Base-by-base conservation (phyloP, 2,113 vertebrate species). In the Haplochromis burtoni region DNA sequence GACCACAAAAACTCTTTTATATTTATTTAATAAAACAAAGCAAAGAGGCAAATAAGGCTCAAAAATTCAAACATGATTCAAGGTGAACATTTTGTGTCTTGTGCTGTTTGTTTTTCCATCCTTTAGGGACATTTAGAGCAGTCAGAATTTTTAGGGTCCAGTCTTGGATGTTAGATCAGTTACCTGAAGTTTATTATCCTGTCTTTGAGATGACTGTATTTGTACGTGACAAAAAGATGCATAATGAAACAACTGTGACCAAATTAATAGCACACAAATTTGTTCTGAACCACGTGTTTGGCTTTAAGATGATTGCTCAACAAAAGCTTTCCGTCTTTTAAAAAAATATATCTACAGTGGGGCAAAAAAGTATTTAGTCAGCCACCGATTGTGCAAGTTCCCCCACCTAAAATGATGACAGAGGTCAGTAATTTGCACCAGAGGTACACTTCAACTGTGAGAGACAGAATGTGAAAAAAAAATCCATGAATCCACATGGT, bases 31-130 rank as follows among this genome's bases (percentile, higher is more conserved):
- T 35, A 51, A 40, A 38, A 29, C 47, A 83, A 53, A 71, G 17
- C 2, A 63, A 16, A 38, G 19, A 51, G 26, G 13, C 33, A 24
- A 51, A 51, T 11, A 1, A 29, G 38, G 54, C 33, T 17, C 7
- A 80, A 47, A 63, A 1, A 13, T 1, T 1, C 8, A 82, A 66
- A n/a, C 3, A 21, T 31, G 24, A 73, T 29, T 47, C 21, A 0
- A 29, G 14, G 4, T 19, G 71, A 29, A 49, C 16, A 31, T 49
- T 45, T 29, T 0, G 16, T 12, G 16, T 49, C 17, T 31, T 12
- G 0, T 47, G 42, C 5, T 19, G 14, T 49, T 78, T 78, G 8
- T 16, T 42, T 0, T 42, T 47, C 14, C 0, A 42, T 6, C 14
- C 14, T 17, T 76, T 11, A 2, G 24, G 6, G 5, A 17, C 40